Conservation (phyloP, 2,888 invertebrate genomes). For the Trissoscelio sp. region DNA sequence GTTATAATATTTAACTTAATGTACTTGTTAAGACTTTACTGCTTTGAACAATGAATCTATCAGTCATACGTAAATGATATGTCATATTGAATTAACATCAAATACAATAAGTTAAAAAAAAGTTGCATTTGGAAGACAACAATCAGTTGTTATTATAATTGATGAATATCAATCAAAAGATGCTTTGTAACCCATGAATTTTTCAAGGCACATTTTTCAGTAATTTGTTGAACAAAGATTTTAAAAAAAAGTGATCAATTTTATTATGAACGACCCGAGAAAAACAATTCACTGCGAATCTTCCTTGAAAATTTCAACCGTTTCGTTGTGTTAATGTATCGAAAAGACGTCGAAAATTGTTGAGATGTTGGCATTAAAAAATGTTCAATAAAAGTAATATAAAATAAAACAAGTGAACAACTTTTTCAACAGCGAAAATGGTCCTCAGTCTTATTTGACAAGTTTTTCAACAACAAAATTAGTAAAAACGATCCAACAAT, state of each 20-base stretch:
- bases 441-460: slow-evolving; percentile 8
- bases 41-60: slow-evolving; percentile 28
- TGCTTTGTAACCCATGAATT: slow-evolving; percentile 46
- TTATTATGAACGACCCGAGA: no score
- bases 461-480: neutral
- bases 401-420: no score
- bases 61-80: slow-evolving; percentile 38
- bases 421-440: neutral
- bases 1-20: neutral
- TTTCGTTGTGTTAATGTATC: no score
- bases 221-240: no score
- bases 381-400: no score
- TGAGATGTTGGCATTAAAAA: no score
- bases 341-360: no score
- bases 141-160: slow-evolving; percentile 1
- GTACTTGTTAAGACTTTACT: slow-evolving; percentile 36
- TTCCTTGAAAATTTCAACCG: slow-evolving; percentile 44
- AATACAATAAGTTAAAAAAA: slow-evolving; percentile 39
- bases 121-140: slow-evolving; percentile 31
- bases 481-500: neutral
- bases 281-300: neutral
- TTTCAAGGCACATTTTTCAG: slow-evolving; percentile 58
- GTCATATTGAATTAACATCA: slow-evolving; percentile 35
- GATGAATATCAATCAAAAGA: slow-evolving; percentile 17
- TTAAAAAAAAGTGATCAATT: no score